A percentile compares a stretch with the other conserved stretches of the same genome.
Evolutionary conservation across 1,140 invertebrate genomes (phyloP).

Genomic region (Nylanderia fulva): DNA sequence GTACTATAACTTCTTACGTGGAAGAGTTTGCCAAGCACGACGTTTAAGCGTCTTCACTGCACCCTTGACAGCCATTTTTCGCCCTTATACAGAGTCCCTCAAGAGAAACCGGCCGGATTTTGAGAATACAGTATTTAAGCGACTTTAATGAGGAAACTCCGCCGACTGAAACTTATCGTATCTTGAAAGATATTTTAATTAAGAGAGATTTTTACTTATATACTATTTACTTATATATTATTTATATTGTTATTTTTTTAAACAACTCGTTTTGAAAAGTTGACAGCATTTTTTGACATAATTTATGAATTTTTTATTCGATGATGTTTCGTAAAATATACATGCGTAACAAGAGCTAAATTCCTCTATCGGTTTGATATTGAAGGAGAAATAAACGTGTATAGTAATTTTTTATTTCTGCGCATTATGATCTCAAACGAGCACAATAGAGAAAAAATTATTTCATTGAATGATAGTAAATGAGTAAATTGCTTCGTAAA

Average conservation of each 20-base stretch:
- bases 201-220: not conserved
- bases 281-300: not conserved
- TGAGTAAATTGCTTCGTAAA: constrained; percentile 25
- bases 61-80: constrained; percentile 55
- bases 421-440: not conserved
- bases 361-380: not conserved
- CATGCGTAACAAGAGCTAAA: not conserved
- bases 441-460: constrained; percentile 28
- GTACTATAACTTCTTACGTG: constrained; percentile 13
- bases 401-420: constrained; percentile 53
- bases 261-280: not conserved
- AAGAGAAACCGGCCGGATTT: constrained; percentile 9
- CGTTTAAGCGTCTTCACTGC: constrained; percentile 30
- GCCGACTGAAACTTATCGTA: constrained; percentile 13
- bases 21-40: constrained; percentile 31
- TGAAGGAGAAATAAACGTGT: not conserved
- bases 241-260: not conserved
- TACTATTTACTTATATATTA: not conserved
- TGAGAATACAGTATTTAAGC: constrained; percentile 26
- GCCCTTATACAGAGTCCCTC: constrained; percentile 6
- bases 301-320: not conserved
- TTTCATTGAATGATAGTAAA: constrained; percentile 22
- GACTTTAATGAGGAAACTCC: constrained; percentile 39
- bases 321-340: not conserved
- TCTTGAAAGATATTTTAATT: not conserved